These are phyloP conservation scores for Macropodus opercularis DNA, from an alignment of 2,797 vertebrate genomes.

Conservation along the genomic window DNA sequence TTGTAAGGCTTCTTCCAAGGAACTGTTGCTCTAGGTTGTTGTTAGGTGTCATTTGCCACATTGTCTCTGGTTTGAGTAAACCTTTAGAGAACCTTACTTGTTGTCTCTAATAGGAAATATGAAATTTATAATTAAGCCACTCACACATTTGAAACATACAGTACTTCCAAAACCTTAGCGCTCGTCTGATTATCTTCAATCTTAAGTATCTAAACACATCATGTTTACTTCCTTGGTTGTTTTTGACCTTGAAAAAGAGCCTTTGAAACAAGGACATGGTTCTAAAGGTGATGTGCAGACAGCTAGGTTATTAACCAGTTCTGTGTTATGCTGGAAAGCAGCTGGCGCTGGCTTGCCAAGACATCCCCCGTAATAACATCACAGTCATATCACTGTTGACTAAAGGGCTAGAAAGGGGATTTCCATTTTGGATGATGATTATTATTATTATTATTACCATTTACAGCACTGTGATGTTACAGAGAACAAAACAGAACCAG, in stretches of 20 bases:
- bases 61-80: background rate
- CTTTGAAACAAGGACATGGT: background rate
- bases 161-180: background rate
- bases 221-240: background rate
- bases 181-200: no score
- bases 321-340: slow-evolving; percentile 61
- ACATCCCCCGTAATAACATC: slow-evolving; percentile 54
- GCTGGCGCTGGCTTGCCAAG: slow-evolving; percentile 47
- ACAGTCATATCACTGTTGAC: slow-evolving; percentile 45
- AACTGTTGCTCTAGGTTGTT: slow-evolving; percentile 6
- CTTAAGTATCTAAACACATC: background rate
- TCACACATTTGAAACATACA: background rate
- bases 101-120: background rate
- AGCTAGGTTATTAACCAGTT: slow-evolving; percentile 35
- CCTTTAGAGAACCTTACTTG: background rate
- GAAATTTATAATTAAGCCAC: background rate
- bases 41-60: background rate
- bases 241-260: slow-evolving; percentile 8
- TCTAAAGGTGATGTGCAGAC: slow-evolving; percentile 9
- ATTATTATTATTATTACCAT: no score
- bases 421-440: slow-evolving; percentile 53
- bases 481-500: slow-evolving; percentile 10
- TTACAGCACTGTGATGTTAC: slow-evolving; percentile 14
- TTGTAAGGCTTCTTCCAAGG: slow-evolving; percentile 28
- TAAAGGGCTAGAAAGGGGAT: slow-evolving; percentile 49